These are phyloP conservation scores for Aulostomus chinensis DNA, from an alignment of 2,797 vertebrate species.

Conservation along the genomic window DNA sequence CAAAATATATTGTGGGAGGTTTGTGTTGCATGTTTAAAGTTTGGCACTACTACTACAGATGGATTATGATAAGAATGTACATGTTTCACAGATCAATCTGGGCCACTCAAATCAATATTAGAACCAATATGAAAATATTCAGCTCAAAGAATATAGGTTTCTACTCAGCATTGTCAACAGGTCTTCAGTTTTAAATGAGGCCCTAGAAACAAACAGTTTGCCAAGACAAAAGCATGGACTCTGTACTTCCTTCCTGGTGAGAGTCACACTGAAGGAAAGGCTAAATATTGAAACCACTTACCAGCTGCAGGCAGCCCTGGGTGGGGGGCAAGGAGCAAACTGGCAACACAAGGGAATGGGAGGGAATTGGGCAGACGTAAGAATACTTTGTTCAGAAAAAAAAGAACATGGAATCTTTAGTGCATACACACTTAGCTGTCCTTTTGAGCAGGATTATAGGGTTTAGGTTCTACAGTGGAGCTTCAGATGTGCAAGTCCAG, in stretches of 20 bases:
- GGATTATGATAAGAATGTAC: constrained; percentile 32
- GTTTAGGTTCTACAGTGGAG: constrained; percentile 59
- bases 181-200: constrained; percentile 18
- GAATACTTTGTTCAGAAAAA: constrained; percentile 40
- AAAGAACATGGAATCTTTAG: constrained; percentile 57
- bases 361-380: constrained; percentile 23
- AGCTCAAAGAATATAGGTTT: too few species aligned
- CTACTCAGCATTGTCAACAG: constrained; percentile 1
- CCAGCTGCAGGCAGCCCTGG: constrained; percentile 35
- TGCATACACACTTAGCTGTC: constrained; percentile 53
- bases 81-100: constrained; percentile 21
- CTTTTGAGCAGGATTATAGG: constrained; percentile 63
- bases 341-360: constrained; percentile 32
- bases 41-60: constrained; percentile 34
- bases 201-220: constrained; percentile 31
- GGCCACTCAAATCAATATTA: constrained; percentile 11
- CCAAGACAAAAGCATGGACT: constrained; percentile 33
- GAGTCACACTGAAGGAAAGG: constrained; percentile 42
- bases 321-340: constrained; percentile 4
- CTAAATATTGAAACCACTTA: constrained; percentile 52
- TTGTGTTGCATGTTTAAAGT: constrained; percentile 24
- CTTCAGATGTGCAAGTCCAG: constrained; percentile 53
- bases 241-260: constrained; percentile 15
- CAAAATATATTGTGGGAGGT: constrained; percentile 44
- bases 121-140: constrained; percentile 22